Evolutionary conservation across 2,888 invertebrate genomes (phyloP), one percentile per base, ranked within the genome.

Genomic region (Heliconius sara): DNA sequence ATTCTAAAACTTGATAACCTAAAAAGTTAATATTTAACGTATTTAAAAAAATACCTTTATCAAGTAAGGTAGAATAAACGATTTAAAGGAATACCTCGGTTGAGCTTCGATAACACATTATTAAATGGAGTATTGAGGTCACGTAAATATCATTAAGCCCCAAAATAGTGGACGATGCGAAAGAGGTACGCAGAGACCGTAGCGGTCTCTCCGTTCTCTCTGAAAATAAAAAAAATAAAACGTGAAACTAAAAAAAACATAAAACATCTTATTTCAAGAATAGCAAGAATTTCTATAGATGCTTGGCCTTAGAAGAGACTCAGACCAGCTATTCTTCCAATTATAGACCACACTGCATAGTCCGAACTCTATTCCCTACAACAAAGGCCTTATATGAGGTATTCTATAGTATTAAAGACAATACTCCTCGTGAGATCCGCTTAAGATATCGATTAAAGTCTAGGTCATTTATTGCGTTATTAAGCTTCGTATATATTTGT

Each of bases 361-460:
- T 25, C 70, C 70, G 57, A 60, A n/a, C 60, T 19, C 27, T 57
- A 72, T 34, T 60, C 13, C 60, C 9, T n/a, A 16, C 30, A 73
- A 73, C 73, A 73, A 72, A 30, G 22, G 30, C 4, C 30, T 3
- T 60, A 65, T 30, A 75, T 13, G 16, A 57, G 66, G 72, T 76
- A 80, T 77, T 52, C 71, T 78, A 71, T 70, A 71, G 39, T 68
- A 71, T 57, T 65, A 65, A 60, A 80, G 75, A 80, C 93, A 94
- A 93, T 93, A 92, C 92, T 91, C 43, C 65, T 43, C 82, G 81
- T 82, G 81, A 75, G 81, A 84, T 83, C 81, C 77, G 81, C 78
- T 82, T 82, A 81, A 76, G 66, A 79, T 79, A 83, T 84, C 83
- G 81, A 83, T 82, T 81, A 81, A 60, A 78, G 78, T 76, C 72